Conservation (phyloP, 2,888 invertebrate species). For the Dexiosoma caninum region DNA sequence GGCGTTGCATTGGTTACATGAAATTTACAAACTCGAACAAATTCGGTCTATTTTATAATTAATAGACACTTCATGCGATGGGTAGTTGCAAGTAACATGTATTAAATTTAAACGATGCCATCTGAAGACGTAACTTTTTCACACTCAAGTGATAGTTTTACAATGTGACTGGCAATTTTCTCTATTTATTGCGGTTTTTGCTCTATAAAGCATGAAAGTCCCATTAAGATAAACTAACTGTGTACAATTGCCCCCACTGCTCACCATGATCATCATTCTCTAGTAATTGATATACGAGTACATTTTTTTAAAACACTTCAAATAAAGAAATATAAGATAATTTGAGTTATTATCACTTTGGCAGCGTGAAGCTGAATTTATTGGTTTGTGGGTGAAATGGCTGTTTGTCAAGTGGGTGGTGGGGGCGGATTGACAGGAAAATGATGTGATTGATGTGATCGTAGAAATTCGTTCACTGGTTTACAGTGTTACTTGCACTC, state of each 20-base stretch:
- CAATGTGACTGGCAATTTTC: conserved; percentile 55
- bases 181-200: conserved; percentile 52
- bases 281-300: conserved; percentile 41
- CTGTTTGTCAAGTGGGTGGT: neutral
- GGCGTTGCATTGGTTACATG: conserved; percentile 7
- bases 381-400: neutral
- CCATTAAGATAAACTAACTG: conserved; percentile 9
- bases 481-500: conserved; percentile 13
- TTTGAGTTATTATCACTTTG: conserved; percentile 10
- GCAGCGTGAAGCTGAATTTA: neutral
- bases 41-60: conserved; percentile 31
- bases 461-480: conserved; percentile 35
- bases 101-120: conserved; percentile 17
- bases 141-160: conserved; percentile 60
- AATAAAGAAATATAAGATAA: conserved; percentile 16
- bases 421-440: neutral
- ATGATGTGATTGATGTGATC: neutral
- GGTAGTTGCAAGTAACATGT: neutral
- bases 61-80: conserved; percentile 22
- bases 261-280: neutral
- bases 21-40: neutral
- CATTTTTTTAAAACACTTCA: conserved; percentile 5
- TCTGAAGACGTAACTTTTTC: conserved; percentile 48
- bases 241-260: neutral
- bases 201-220: conserved; percentile 11